Percentiles rank a stretch among this genome's conserved stretches.
These are phyloP conservation scores for Mythimna albipuncta DNA, from an alignment of 2,888 invertebrate genomes.

Conservation along the genomic window DNA sequence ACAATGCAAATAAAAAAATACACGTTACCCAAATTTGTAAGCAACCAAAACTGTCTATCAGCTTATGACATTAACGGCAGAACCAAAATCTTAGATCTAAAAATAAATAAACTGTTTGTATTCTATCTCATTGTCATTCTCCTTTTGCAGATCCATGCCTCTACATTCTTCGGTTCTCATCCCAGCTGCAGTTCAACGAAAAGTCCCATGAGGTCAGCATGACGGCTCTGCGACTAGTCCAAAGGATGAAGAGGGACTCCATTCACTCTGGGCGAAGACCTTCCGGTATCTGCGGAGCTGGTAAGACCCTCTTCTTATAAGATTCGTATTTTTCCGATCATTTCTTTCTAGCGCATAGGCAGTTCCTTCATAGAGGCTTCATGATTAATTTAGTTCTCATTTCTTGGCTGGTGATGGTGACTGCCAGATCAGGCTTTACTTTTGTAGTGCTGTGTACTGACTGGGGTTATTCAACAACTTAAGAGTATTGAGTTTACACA, in stretches of 20 bases:
- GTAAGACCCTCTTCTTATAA: conserved; percentile 83
- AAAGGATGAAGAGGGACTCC: conserved; percentile 99
- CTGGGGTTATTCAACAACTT: no score
- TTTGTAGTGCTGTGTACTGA: background rate
- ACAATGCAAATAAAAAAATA: background rate
- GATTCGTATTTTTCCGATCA: background rate
- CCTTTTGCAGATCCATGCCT: conserved; percentile 96
- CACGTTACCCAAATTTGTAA: background rate
- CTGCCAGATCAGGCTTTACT: no score
- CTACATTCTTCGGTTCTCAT: conserved; percentile 98
- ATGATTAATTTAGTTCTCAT: no score
- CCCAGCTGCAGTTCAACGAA: conserved; percentile 97
- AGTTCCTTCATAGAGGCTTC: background rate
- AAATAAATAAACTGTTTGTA: no score
- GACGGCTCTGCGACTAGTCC: conserved; percentile 98
- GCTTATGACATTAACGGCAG: background rate
- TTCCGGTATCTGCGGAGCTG: conserved; percentile 99
- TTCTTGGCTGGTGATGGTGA: no score
- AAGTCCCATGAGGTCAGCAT: conserved; percentile 98
- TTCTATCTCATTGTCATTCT: conserved; percentile 5
- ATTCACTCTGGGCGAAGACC: conserved; percentile 99
- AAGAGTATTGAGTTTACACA: no score
- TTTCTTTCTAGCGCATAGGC: background rate
- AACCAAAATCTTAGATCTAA: background rate
- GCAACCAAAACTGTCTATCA: background rate